Base-by-base conservation (phyloP, 2,797 vertebrate genomes). In the Neostethus bicornis region DNA sequence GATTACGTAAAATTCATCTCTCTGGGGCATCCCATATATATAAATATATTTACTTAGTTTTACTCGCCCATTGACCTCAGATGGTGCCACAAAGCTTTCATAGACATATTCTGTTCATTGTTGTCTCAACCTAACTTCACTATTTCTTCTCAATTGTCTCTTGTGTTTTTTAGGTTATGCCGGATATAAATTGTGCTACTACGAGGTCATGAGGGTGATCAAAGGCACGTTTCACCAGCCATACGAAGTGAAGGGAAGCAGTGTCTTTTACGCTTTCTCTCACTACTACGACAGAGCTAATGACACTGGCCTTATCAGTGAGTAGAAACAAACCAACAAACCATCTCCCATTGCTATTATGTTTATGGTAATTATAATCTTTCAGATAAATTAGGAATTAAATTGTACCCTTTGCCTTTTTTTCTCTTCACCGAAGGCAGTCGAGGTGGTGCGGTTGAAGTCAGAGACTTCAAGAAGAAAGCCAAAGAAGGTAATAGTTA, bases 231-330 rank as follows among this genome's bases (percentile, higher is more conserved):
- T 99, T 55, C 95, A 97, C 80, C 96, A 98, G 75, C 94, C 95
- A 5, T 94, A 91, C 13, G 97, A 98, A 66, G 88, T 99, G 62
- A 96, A 90, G 70, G 89, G 88, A 80, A 94, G 92, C 79, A 94
- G 93, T 50, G 73, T 94, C 64, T 99, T 99, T 85, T 99, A 99
- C 5, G 97, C 97, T 28, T 99, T 99, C 86, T 99, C 97, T 58
- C 95, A 99, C 83, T 98, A 98, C 81, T 99, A 92, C 1, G 97
- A 99, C 79, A 91, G 96, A 70, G 97, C 97, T 12, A 94, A 89
- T 60, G 96, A 99, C 28, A 93, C 94, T 9, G 91, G 93, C 48
- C 86, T 99, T 59, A 98, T 99, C 0, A 95, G 97, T 99, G 88
- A 94, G 91, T 87, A 58, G 45, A 59, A 50, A 50, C 61, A 61